Evolutionary conservation across 2,113 vertebrate genomes (phyloP).

Genomic region (Brienomyrus brachyistius): DNA sequence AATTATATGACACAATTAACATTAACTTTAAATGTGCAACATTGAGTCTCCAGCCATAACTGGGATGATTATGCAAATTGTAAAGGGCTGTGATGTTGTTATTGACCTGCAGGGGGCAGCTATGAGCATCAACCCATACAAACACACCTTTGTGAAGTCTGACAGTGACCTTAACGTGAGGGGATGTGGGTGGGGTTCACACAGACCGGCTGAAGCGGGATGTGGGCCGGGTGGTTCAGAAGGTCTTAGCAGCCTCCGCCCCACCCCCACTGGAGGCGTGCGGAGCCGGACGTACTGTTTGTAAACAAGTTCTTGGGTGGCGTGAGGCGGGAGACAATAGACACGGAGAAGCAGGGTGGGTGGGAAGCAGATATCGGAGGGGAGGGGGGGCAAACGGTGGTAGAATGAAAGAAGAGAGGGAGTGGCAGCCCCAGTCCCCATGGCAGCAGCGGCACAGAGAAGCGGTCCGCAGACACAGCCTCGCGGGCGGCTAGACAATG

Average conservation of each 20-base stretch:
- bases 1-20: not conserved
- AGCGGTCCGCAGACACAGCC: not conserved
- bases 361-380: not conserved
- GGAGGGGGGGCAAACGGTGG: not conserved
- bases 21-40: not conserved
- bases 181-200: not conserved
- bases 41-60: not conserved
- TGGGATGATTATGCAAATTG: not conserved
- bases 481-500: slow-evolving; percentile 30
- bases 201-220: not conserved
- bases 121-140: not conserved
- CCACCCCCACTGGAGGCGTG: not conserved
- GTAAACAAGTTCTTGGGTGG: not conserved
- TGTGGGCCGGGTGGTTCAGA: not conserved
- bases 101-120: not conserved
- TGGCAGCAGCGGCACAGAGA: not conserved
- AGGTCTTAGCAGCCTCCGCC: not conserved
- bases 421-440: not conserved
- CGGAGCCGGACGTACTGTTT: not conserved
- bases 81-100: not conserved
- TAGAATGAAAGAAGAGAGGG: not conserved
- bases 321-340: not conserved
- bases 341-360: not conserved
- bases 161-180: not conserved
- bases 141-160: not conserved